Evolutionary conservation across 2,888 invertebrate genomes (phyloP), one percentile per base, ranked within the genome.

Genomic region (Drosophila parthenogenetica): DNA sequence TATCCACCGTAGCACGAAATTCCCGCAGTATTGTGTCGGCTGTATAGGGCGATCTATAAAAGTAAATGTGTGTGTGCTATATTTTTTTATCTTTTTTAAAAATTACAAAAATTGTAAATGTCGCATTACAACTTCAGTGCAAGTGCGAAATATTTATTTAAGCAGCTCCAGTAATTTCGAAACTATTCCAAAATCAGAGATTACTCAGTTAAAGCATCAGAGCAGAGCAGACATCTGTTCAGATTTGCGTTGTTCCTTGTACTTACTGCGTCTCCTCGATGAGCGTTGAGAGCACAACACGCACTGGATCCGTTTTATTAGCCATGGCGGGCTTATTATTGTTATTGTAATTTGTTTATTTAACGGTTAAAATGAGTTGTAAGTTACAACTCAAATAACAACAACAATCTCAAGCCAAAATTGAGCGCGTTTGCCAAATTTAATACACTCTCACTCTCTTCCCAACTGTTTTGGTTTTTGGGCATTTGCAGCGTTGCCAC

Each of bases 191-290:
- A 29, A 29, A 29, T 29, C 1, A 8, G 29, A 29, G 29, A 2
- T 5, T 8, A 29, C 29, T 29, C 8, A 8, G 8, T 5, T 29
- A 0, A 7, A 29, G 29, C 29, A 29, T 29, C 29, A 14, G 29
- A 16, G 16, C 48, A 16, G 16, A 48, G n/a, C 42, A 17, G 32
- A 70, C 75, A 84, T 74, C 81, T 79, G 83, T 29, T 29, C 29
- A 76, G 75, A 69, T 62, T 43, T 37, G 11, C 10, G 32, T 17
- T 19, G 22, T 5, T 59, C 37, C 0, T 16, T 7, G 22, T 7
- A 88, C 83, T 84, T 82, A 91, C 91, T 86, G 77, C 11, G 91
- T 84, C 67, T 89, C 89, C 37, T 79, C 75, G 7, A 91, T 90
- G 19, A 91, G 77, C n/a, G 67, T 73, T 46, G 77, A 78, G 14